Percentiles rank a stretch among this genome's conserved stretches.
Conservation (phyloP, 2,797 vertebrate species). For the Diplodus puntazzo region DNA sequence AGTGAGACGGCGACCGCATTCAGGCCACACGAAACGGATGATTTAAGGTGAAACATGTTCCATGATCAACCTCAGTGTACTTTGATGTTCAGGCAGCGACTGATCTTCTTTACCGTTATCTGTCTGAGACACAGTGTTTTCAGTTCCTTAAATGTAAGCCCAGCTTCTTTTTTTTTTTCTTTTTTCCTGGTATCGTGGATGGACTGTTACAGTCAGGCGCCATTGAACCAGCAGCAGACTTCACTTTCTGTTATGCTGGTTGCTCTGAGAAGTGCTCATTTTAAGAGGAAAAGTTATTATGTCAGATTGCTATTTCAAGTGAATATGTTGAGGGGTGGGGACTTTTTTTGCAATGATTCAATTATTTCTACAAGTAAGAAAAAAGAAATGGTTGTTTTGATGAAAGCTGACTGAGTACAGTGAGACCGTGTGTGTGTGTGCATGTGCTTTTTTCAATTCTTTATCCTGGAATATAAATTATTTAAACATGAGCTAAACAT, state of each 20-base stretch:
- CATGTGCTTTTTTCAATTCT: neutral
- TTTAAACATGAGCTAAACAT: constrained; percentile 24
- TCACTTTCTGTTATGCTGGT: constrained; percentile 60
- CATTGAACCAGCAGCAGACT: constrained; percentile 59
- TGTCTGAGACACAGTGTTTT: constrained; percentile 77
- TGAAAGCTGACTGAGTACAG: neutral
- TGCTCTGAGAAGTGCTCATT: constrained; percentile 46
- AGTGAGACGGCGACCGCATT: neutral
- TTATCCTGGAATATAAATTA: neutral
- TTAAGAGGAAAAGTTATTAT: constrained; percentile 48
- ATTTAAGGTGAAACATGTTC: constrained; percentile 47
- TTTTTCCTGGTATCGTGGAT: constrained; percentile 73
- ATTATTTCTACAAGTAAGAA: constrained; percentile 40
- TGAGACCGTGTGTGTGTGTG: neutral
- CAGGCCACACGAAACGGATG: constrained; percentile 2
- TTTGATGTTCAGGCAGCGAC: constrained; percentile 75
- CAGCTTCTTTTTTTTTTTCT: constrained; percentile 64
- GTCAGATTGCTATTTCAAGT: constrained; percentile 48
- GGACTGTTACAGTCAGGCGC: constrained; percentile 64
- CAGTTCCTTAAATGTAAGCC: constrained; percentile 78
- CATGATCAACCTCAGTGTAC: constrained; percentile 47
- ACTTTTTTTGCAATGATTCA: constrained; percentile 20
- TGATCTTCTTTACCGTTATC: constrained; percentile 79
- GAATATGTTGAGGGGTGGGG: neutral
- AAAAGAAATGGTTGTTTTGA: constrained; percentile 12